These are phyloP conservation scores for Fopius arisanus DNA, from an alignment of 1,140 invertebrate species.

Conservation along the genomic window DNA sequence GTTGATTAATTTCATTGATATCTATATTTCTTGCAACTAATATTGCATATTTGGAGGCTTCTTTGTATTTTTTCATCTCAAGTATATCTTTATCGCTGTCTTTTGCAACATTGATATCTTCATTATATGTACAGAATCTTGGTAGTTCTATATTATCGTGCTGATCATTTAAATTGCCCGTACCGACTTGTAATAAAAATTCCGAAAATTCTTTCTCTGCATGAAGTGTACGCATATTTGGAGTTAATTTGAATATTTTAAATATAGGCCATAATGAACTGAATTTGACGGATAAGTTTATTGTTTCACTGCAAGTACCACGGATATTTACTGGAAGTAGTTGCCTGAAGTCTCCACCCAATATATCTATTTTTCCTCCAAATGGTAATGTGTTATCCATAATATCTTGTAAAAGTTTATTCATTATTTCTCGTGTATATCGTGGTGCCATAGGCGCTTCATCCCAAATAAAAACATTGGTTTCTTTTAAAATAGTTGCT, in stretches of 20 bases:
- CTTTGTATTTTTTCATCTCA: not conserved
- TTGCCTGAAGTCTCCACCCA: no score
- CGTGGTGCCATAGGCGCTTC: constrained; percentile 35
- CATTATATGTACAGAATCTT: not conserved
- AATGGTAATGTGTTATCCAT: constrained; percentile 5
- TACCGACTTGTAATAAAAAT: constrained; percentile 30
- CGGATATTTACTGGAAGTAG: no score
- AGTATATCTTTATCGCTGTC: not conserved
- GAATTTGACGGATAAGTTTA: constrained; percentile 33
- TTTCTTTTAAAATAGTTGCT: constrained; percentile 23
- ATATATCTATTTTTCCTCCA: not conserved
- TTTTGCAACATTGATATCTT: not conserved
- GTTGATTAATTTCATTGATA: constrained; percentile 39
- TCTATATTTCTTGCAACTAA: constrained; percentile 34
- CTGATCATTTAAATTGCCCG: constrained; percentile 22
- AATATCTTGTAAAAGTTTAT: not conserved
- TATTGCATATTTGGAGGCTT: constrained; percentile 25
- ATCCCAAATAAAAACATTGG: constrained; percentile 43
- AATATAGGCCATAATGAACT: constrained; percentile 31
- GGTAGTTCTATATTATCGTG: constrained; percentile 21
- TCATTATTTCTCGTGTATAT: not conserved
- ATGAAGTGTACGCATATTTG: constrained; percentile 29
- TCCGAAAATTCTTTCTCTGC: constrained; percentile 25
- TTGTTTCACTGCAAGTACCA: no score
- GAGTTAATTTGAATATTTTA: constrained; percentile 23